phyloP scores from a whole-genome alignment of 2,888 invertebrate genomes.

The Trichopria drosophilae region DNA sequence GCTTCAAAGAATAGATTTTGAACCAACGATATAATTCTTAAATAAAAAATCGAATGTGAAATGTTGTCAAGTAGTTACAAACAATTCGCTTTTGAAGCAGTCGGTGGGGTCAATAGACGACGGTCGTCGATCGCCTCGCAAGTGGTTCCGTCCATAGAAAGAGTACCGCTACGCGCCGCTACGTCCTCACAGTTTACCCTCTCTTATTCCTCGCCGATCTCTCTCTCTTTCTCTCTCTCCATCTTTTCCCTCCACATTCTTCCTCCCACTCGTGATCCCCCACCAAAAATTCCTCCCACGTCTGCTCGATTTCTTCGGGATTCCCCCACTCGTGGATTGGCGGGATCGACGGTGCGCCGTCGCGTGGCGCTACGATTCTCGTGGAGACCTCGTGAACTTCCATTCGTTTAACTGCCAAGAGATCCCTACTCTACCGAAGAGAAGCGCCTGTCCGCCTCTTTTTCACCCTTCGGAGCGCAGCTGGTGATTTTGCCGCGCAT shows the following conservation, averaged over 20 bases:
- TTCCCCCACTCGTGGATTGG: slow-evolving; percentile 23
- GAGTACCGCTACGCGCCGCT: slow-evolving; percentile 57
- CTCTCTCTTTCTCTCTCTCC: slow-evolving; percentile 26
- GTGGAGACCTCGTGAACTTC: slow-evolving; percentile 58
- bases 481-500: slow-evolving; percentile 11
- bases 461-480: slow-evolving; percentile 10
- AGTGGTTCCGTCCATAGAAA: slow-evolving; percentile 49
- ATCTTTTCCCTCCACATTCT: slow-evolving; percentile 27
- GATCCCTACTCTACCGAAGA: slow-evolving; percentile 31
- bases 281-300: slow-evolving; percentile 24
- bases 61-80: too few relatives aligned
- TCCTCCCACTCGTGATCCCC: slow-evolving; percentile 34
- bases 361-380: slow-evolving; percentile 52
- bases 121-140: slow-evolving; percentile 51
- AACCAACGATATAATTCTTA: too few relatives aligned
- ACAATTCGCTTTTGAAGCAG: too few relatives aligned
- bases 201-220: slow-evolving; percentile 21
- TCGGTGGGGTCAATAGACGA: slow-evolving; percentile 55
- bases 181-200: slow-evolving; percentile 42
- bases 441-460: slow-evolving; percentile 23
- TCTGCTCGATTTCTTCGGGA: slow-evolving; percentile 1
- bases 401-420: slow-evolving; percentile 32
- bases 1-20: too few relatives aligned
- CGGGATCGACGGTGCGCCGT: slow-evolving; percentile 37
- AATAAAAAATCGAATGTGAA: too few relatives aligned